These are phyloP conservation scores for Diabrotica virgifera DNA, from an alignment of 1,140 invertebrate species.

Conservation along the genomic window DNA sequence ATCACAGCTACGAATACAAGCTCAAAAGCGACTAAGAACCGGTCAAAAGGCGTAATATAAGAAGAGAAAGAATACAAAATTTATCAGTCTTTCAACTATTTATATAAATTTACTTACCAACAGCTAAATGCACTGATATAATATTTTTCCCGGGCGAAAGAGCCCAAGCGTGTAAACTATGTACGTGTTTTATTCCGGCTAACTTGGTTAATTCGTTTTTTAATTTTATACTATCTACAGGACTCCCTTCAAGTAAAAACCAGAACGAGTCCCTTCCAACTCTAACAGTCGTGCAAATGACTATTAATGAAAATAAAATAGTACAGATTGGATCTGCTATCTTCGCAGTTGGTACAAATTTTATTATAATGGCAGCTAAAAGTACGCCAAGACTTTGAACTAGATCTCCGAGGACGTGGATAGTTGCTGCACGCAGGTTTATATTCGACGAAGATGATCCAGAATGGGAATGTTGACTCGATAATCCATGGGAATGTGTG, in stretches of 20 bases:
- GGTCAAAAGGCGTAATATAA: no score
- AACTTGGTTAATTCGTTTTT: conserved; percentile 56
- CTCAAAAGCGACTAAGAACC: no score
- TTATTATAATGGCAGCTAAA: conserved; percentile 42
- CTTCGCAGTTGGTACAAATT: conserved; percentile 65
- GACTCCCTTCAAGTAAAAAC: conserved; percentile 79
- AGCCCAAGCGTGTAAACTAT: conserved; percentile 79
- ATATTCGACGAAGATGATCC: conserved; percentile 62
- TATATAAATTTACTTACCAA: conserved; percentile 55
- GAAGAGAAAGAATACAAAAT: no score
- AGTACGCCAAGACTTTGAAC: conserved; percentile 65
- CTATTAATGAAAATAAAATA: conserved; percentile 80
- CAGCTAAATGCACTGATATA: conserved; percentile 70
- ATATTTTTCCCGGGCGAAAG: conserved; percentile 71
- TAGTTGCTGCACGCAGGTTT: conserved; percentile 84
- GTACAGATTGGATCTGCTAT: conserved; percentile 88
- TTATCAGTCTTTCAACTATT: no score
- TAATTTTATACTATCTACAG: conserved; percentile 58
- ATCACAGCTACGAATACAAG: no score
- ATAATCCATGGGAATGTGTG: conserved; percentile 37
- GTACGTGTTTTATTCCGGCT: conserved; percentile 69
- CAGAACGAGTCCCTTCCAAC: conserved; percentile 72
- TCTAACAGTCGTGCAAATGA: conserved; percentile 74
- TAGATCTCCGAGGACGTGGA: conserved; percentile 89
- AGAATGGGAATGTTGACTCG: background rate